Evolutionary conservation across 2,888 invertebrate genomes (phyloP), one percentile per base, ranked within the genome.

Genomic region (Plebejus argus): DNA sequence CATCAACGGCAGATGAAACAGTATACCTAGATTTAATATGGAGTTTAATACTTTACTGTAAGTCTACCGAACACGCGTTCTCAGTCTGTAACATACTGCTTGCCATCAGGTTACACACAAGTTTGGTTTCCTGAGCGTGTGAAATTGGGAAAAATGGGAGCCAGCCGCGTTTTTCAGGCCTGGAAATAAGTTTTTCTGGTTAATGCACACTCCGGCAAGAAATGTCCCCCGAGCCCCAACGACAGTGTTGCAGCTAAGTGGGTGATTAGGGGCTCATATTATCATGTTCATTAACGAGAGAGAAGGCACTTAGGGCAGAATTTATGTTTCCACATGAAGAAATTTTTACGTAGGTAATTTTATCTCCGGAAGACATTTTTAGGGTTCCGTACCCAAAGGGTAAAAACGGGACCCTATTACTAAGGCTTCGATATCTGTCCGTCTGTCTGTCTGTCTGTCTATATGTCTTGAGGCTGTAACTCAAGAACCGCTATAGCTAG

Each of bases 241-340:
- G 61, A 66, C 66, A 2, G 66, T 18, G 15, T 18, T 28, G 15
- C 12, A 23, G 61, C 66, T 66, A 66, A 66, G 28, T 66, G 66
- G 66, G 66, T 66, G 66, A 66, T 66, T 66, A 66, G 66, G 28
- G 66, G 28, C 66, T 33, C 66, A 66, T 66, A 33, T 66, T 66
- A 15, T 66, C 28, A 66, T 33, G 66, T 66, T 66, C 66, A 66
- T 66, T 66, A 66, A 15, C 66, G 0, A 66, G 28, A 33, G 66
- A 20, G 28, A 66, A 66, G 28, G 33, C 66, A 66, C 66, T 66
- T 66, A 66, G 10, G n/a, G 61, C 61, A 6, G 18, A 66, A 66
- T 66, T 66, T 66, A 33, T 66, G 66, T 66, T 66, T 15, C 15
- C 28, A 66, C 18, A 33, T 66, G 28, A 66, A 28, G 66, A 66